Conservation (phyloP, 2,888 invertebrate species). For the Neoaliturus tenellus region DNA sequence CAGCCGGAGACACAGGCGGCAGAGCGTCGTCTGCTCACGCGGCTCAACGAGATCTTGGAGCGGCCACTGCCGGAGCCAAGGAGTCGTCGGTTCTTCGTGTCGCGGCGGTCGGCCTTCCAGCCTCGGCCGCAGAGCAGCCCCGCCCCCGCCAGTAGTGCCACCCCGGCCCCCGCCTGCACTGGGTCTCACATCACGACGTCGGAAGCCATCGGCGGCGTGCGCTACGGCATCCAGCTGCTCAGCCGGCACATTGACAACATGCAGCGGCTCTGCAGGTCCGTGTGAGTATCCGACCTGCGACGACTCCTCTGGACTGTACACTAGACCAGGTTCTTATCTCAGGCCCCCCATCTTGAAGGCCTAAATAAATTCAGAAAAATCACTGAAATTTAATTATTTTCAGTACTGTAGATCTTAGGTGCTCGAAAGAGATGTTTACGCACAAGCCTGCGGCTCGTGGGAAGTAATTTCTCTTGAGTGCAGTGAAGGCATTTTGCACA, state of each 20-base stretch:
- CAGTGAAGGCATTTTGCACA: too few relatives aligned
- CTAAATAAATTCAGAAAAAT: too few relatives aligned
- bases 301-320: too few relatives aligned
- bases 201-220: constrained; percentile 70
- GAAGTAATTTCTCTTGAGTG: too few relatives aligned
- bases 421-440: too few relatives aligned
- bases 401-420: too few relatives aligned
- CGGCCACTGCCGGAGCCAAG: constrained; percentile 54
- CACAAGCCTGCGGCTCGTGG: too few relatives aligned
- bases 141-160: constrained; percentile 58
- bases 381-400: too few relatives aligned
- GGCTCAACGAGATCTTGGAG: constrained; percentile 61
- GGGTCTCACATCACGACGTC: constrained; percentile 72
- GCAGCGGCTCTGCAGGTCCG: constrained; percentile 70
- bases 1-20: constrained; percentile 60
- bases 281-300: neutral
- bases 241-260: constrained; percentile 71
- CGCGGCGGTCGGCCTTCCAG: constrained; percentile 70
- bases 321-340: too few relatives aligned
- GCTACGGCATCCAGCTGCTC: constrained; percentile 69
- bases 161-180: constrained; percentile 69
- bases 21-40: constrained; percentile 60
- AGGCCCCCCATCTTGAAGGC: too few relatives aligned
- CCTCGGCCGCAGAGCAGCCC: constrained; percentile 67
- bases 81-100: constrained; percentile 61